Base-by-base conservation (phyloP, 2,113 vertebrate genomes). In the Chloropsis cyanopogon region DNA sequence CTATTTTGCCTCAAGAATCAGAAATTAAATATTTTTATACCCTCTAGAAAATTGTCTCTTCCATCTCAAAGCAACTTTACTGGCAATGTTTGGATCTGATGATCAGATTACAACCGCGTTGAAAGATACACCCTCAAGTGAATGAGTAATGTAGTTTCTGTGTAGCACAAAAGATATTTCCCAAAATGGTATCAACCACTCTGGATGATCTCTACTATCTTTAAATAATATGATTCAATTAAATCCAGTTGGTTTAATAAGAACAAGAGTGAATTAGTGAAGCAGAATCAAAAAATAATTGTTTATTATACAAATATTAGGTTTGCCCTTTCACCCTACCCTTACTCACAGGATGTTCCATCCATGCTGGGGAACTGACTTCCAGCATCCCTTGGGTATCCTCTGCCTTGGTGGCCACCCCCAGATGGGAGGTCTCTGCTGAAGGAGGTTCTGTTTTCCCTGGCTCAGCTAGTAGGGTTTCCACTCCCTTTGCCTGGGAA, bases 61-160 rank as follows among this genome's bases (percentile, higher is more conserved):
- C 93, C 39, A 86, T 96, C 95, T 94, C 68, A 94, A 61, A 92
- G 8, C 39, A 71, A 82, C 44, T 90, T 95, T 85, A 73, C 68
- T 61, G 92, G 82, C 86, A 83, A 44, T 52, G 49, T 96, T 90
- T 82, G 79, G 63, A 92, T 95, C 35, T 83, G 79, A 93, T 97
- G 92, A 95, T 89, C 0, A 2, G 54, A 95, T 95, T 95, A 93
- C 59, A 94, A 50, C 42, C 21, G 4, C 64, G 29, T 57, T 89
- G 84, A 95, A 89, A 87, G 75, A 88, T 65, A 82, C 23, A 79
- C 11, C 35, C 44, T 33, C 37, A 53, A 72, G 52, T 31, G 87
- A 96, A 80, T 52, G 35, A 59, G 35, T 91, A 90, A 88, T 50
- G 52, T 29, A 42, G 54, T 86, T 88, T 84, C 64, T 47, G 9